Evolutionary conservation across 2,797 vertebrate genomes (phyloP), one percentile per base, ranked within the genome.

Genomic region (Cetoscarus ocellatus): DNA sequence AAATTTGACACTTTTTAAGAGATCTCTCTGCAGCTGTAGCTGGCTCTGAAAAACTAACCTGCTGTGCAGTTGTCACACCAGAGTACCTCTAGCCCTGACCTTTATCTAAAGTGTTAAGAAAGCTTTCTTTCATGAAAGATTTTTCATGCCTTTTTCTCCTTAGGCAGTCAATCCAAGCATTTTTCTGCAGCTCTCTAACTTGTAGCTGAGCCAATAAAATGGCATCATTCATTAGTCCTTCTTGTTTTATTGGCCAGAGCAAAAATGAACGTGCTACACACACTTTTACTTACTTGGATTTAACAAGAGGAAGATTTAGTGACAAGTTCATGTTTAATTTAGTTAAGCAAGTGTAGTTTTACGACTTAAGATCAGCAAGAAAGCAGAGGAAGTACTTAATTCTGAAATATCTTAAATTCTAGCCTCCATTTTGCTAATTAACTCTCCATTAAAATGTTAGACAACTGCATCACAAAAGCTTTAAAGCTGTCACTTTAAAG

Each of bases 161-260:
- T n/a, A 63, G 48, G 77, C 61, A 47, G 39, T 71, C 53, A 60
- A 17, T 55, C 55, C 9, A 18, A 57, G 52, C 18, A 12, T 34
- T 55, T 72, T 73, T 59, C 57, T 59, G 48, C 60, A 60, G 70
- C 67, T 36, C 19, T 35, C 50, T 12, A 39, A 59, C 53, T 61
- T 64, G 50, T 58, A 56, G 51, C 36, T 65, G 10, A 61, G 75
- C 77, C 75, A 86, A 57, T 87, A 81, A 81, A 78, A 75, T 62
- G 60, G 15, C 56, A 67, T 60, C 71, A 77, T 67, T 75, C 61
- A 86, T 79, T 78, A 84, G 79, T 70, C 61, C 58, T 56, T 34
- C 61, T 70, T 58, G 50, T 83, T 78, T 77, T 71, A 85, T 79
- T 80, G 70, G 59, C 71, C 67, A 57, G 59, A 60, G 55, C 70